phyloP scores from a whole-genome alignment of 2,113 vertebrate species.

The Thalassarche chlororhynchos region DNA sequence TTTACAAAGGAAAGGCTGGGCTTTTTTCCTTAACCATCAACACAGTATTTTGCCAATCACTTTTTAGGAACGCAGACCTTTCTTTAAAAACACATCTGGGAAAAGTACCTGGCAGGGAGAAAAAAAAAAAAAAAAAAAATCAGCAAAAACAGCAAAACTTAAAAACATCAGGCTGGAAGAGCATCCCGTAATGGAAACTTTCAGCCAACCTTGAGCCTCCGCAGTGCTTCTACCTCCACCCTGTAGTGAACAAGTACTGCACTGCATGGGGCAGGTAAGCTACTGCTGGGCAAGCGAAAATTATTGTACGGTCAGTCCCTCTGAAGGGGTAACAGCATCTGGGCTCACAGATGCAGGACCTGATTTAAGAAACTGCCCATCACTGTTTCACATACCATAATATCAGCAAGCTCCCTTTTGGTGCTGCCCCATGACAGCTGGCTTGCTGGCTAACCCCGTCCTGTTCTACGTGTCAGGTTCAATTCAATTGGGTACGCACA shows the following conservation, averaged over 20 bases:
- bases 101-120: background rate
- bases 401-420: background rate
- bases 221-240: background rate
- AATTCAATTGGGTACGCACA: rapidly evolving
- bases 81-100: background rate
- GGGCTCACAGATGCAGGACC: background rate
- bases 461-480: background rate
- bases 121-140: background rate
- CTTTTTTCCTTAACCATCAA: background rate
- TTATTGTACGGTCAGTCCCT: rapidly evolving
- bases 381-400: rapidly evolving
- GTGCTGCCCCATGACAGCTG: background rate
- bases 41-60: background rate
- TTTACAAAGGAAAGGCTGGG: background rate
- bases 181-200: background rate
- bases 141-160: background rate
- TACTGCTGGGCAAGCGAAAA: background rate
- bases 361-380: no score
- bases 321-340: background rate
- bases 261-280: rapidly evolving
- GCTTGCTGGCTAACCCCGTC: background rate
- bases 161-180: background rate
- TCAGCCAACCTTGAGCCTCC: background rate
- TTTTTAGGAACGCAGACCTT: background rate
- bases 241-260: rapidly evolving